Base-by-base conservation (phyloP, 2,113 vertebrate species). In the Centrocercus urophasianus region DNA sequence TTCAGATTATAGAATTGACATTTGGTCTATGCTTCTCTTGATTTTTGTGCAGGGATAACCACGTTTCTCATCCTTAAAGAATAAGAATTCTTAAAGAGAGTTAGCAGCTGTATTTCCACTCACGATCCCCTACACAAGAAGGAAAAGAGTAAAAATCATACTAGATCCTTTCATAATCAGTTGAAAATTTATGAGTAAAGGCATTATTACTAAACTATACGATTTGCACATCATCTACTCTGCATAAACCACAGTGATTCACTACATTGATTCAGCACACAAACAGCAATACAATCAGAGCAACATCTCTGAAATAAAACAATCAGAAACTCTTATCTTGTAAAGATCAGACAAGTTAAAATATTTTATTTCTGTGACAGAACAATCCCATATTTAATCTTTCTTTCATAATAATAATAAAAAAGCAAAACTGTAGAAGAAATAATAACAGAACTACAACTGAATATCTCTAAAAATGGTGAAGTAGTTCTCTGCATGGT, bases 91-190 rank as follows among this genome's bases (percentile, higher is more conserved):
- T 38, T 88, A 59, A 64, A 0, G 0, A 38, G 80, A 64, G 24
- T 67, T 75, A 89, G 32, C 56, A 88, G 73, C 69, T 93, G 34
- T 63, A 74, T 90, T 90, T 91, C 75, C 14, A 50, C 22, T 57
- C 76, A 12, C 0, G 9, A 73, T 77, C 34, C 86, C 87, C 67
- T 81, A 50, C n/a, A 59, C 9, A 77, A 38, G 86, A 34, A 45
- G 7, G 59, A 70, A 43, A 5, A 64, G 72, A 89, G 30, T 54
- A 52, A 45, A 83, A 86, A 64, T 59, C 74, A 25, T 20, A 64
- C 12, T 22, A 73, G 24, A 66, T 40, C 2, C 10, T 86, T 66
- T 74, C 36, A 78, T 8, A 65, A 71, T 16, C 17, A 67, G 21
- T 36, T 83, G 42, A 64, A 74, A 91, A 73, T 22, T 38, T 85